Evolutionary conservation across 1,140 invertebrate genomes (phyloP).

Genomic region (Drosophila parabipectinata): DNA sequence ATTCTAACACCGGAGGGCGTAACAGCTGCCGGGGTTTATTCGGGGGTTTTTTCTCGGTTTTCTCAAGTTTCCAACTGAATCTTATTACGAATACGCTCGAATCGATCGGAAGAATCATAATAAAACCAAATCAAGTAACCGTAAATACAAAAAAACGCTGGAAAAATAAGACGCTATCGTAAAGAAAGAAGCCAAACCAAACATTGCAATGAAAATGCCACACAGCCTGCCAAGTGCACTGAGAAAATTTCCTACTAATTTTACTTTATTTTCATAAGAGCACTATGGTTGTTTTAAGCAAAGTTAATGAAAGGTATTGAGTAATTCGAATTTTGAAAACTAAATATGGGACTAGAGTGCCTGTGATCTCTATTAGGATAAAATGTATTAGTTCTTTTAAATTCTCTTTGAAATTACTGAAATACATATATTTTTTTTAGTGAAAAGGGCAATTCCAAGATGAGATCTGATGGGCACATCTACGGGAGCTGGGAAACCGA

Average conservation of each 20-base stretch:
- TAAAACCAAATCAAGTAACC: conserved; percentile 65
- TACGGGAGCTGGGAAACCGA: conserved; percentile 20
- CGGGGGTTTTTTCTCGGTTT: neutral
- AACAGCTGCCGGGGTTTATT: conserved; percentile 3
- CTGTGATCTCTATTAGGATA: no score
- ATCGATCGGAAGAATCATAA: conserved; percentile 56
- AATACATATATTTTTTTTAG: neutral
- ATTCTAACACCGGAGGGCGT: conserved; percentile 17
- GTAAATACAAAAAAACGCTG: conserved; percentile 63
- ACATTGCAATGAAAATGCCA: conserved; percentile 64
- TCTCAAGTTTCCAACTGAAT: conserved; percentile 20
- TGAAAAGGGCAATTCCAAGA: conserved; percentile 11
- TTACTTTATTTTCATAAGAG: no score
- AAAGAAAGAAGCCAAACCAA: conserved; percentile 50
- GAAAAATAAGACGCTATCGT: conserved; percentile 57
- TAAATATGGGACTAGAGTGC: neutral
- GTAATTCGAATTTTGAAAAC: neutral
- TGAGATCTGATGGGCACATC: conserved; percentile 22
- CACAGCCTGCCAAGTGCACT: conserved; percentile 49
- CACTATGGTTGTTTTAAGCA: no score
- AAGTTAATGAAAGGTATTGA: no score
- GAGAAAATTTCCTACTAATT: neutral
- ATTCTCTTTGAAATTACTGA: no score
- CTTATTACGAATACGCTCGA: conserved; percentile 53
- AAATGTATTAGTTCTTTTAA: no score